Base-by-base conservation (phyloP, 2,888 invertebrate species). In the Cenopis cana region DNA sequence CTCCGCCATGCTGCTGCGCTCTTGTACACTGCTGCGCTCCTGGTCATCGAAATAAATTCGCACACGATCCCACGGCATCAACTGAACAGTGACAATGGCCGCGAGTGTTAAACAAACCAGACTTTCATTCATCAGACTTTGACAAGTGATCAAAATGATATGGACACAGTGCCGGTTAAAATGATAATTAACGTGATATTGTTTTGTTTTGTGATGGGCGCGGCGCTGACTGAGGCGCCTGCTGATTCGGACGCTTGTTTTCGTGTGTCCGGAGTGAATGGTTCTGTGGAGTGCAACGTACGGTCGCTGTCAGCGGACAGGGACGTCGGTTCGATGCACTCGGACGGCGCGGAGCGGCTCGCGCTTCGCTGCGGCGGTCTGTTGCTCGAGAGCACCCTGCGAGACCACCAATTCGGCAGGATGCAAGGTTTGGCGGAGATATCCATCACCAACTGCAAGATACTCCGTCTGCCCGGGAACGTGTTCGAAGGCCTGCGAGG, bases 401-500 rank as follows among this genome's bases (percentile, higher is more conserved):
- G 96, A 64, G 94, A 95, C 62, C 96, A 96, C 78, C 95, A 95
- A 78, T 96, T 97, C 90, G 95, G 95, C 70, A 95, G 95, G 72
- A 94, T 98, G 77, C 96, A 95, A 86, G 96, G 96, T 81, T 94
- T 98, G 76, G 96, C 96, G 79, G 97, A 97, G 82, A 94, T 98
- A 78, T 94, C 95, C 76, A 93, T 98, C 78, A 95, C 95, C 79
- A 95, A 96, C 81, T 98, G 98, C 92, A 98, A 98, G 88, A 91
- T 98, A 76, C 94, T 97, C 70, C 95, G 96, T 60, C 93, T 98
- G 74, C 96, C 97, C 12, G 94, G 95, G 29, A 96, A 96, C 78
- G 95, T 96, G 41, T 97, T 98, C 86, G 96, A 96, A 77, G 97
- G 98, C 0, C 90, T 98, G 20, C 94, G 95, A 77, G 96, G 97